Percentiles rank a stretch among this genome's conserved stretches.
Conservation (phyloP, 35 echinoderm and acorn worm species). For the Anneissia japonica region DNA sequence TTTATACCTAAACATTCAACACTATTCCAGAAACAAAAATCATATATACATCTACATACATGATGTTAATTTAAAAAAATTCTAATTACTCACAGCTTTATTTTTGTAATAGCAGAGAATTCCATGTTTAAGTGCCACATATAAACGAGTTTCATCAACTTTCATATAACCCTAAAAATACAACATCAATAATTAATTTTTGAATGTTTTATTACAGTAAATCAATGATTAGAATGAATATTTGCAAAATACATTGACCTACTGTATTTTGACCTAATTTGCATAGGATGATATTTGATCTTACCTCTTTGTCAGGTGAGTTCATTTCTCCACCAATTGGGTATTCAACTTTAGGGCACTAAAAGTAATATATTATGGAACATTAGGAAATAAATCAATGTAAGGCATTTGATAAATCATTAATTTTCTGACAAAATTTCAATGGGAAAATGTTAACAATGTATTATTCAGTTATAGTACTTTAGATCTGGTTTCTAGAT, state of each 20-base stretch:
- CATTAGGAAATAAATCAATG: too few species aligned
- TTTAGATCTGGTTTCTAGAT: too few species aligned
- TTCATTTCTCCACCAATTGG: constrained; percentile 12
- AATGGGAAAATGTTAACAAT: too few species aligned
- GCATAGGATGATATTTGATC: neutral
- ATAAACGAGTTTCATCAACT: neutral
- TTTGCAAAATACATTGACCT: neutral
- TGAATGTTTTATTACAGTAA: neutral
- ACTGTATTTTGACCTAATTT: too few species aligned
- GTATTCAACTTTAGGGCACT: neutral
- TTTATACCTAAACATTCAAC: too few species aligned
- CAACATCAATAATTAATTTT: neutral
- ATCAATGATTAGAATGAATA: neutral
- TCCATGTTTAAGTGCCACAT: neutral
- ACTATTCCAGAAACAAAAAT: too few species aligned
- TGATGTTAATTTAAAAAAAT: neutral
- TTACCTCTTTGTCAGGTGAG: constrained; percentile 14
- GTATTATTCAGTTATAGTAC: too few species aligned
- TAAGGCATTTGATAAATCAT: neutral
- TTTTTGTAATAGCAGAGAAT: neutral
- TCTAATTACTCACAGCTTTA: neutral
- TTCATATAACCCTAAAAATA: neutral
- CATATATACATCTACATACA: too few species aligned
- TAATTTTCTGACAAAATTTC: too few species aligned
- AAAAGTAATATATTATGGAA: neutral